Evolutionary conservation across 2,888 invertebrate genomes (phyloP).

Genomic region (Rhopalosiphum nymphaeae): DNA sequence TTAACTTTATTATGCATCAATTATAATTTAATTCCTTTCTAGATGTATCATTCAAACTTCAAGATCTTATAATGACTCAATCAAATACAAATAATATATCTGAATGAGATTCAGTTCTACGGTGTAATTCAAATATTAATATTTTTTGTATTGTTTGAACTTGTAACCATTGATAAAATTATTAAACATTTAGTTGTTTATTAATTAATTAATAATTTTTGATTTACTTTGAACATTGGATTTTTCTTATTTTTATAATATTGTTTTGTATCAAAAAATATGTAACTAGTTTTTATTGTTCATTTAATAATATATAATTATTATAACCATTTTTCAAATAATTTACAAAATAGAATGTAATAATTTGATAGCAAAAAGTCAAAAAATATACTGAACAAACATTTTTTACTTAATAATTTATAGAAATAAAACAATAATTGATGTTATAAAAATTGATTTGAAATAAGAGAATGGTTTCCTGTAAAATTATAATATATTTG

Average conservation of each 20-base stretch:
- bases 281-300: neutral
- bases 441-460: neutral
- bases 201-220: neutral
- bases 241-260: neutral
- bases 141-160: neutral
- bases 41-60: slow-evolving; percentile 54
- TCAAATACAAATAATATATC: neutral
- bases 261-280: neutral
- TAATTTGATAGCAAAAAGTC: neutral
- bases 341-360: neutral
- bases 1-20: neutral
- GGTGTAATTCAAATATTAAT: neutral
- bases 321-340: neutral
- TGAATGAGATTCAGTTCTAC: neutral
- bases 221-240: neutral
- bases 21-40: neutral
- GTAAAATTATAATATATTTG: neutral
- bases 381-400: neutral
- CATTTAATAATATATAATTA: neutral
- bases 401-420: neutral
- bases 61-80: neutral
- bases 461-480: neutral
- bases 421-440: neutral
- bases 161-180: neutral
- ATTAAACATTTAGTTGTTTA: neutral